Percentiles rank a stretch among this genome's conserved stretches.
Conservation (phyloP, 2,113 vertebrate genomes). For the Phycodurus eques region DNA sequence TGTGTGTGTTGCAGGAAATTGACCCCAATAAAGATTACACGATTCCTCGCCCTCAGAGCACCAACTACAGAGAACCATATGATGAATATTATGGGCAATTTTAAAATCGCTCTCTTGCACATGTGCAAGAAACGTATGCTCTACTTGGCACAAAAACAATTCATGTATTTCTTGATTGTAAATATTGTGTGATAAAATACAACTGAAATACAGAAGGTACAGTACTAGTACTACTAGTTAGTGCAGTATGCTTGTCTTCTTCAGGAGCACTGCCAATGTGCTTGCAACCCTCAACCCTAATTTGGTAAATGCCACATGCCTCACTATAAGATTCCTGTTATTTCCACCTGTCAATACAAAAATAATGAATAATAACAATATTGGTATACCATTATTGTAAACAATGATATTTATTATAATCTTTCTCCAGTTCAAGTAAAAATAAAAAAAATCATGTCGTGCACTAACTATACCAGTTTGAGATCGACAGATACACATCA, state of each 20-base stretch:
- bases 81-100: slow-evolving; percentile 62
- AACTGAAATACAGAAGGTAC: background rate
- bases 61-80: slow-evolving; percentile 66
- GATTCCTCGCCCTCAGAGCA: slow-evolving; percentile 72
- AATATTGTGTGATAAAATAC: background rate
- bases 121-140: background rate
- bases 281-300: too few species aligned
- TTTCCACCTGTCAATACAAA: too few species aligned
- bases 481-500: background rate
- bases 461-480: background rate
- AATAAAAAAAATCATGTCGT: background rate
- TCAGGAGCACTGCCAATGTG: too few species aligned
- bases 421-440: too few species aligned
- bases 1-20: slow-evolving; percentile 66
- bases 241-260: too few species aligned
- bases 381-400: background rate
- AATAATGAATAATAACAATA: too few species aligned
- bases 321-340: too few species aligned
- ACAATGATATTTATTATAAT: background rate
- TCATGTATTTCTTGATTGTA: background rate
- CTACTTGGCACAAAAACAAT: background rate
- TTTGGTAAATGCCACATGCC: too few species aligned
- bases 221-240: background rate
- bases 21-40: slow-evolving; percentile 65
- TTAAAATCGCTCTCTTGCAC: slow-evolving; percentile 6